Base-by-base conservation (phyloP, 2,113 vertebrate genomes). In the Phocoena phocoena region DNA sequence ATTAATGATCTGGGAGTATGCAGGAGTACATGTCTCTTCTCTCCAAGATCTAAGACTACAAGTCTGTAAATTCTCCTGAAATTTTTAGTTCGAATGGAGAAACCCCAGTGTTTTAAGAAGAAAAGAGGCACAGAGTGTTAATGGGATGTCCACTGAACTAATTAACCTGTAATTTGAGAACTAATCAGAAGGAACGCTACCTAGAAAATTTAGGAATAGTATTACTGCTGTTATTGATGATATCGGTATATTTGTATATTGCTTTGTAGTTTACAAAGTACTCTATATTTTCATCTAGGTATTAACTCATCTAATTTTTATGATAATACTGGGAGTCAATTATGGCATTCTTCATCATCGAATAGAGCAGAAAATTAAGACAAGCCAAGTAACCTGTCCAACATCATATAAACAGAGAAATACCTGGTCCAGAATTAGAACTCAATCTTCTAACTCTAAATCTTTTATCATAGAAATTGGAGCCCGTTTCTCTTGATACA, bases 21-120 rank as follows among this genome's bases (percentile, higher is more conserved):
- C 33, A 70, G 86, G 18, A 93, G 83, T 65, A 71, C 2, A 12
- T 21, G 50, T 20, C 41, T 89, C 84, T 68, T 87, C 38, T 83
- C 81, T 74, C 53, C 8, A 62, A 36, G 79, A 53, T 25, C 86
- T 36, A 91, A 85, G 92, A 79, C 68, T 63, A 20, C 28, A 85
- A 41, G 41, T 63, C 65, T 44, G 76, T n/a, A 74, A 85, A 93
- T 79, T 85, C 26, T 83, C 71, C 77, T 21, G 3, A 73, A 26
- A 62, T 73, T 68, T 93, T 76, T 90, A 96, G 63, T 65, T 87
- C 74, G 73, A 21, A 85, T 17, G 23, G 84, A 91, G 76, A 95
- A 73, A 85, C 58, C 33, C 38, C 41, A 41, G 55, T 63, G 70
- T 87, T 85, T 74, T 80, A 71, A 63, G 76, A 73, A 88, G 68